These are phyloP conservation scores for Etheostoma nigrum DNA, from an alignment of 2,797 vertebrate species.

Conservation along the genomic window DNA sequence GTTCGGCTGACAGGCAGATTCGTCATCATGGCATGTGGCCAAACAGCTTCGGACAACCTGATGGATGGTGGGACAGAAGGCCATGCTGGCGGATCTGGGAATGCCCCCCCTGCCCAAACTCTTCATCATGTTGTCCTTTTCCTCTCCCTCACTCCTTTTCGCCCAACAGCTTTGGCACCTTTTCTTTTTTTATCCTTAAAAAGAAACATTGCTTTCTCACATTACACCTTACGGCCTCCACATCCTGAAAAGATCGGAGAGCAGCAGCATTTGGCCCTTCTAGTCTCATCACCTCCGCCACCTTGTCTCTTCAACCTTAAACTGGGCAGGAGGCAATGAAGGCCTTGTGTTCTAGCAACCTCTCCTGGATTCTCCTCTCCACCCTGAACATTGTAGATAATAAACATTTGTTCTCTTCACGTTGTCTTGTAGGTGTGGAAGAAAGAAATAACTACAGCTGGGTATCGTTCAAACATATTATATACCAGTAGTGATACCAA, in stretches of 20 bases:
- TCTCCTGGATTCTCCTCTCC: slow-evolving; percentile 2
- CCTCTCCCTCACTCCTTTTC: background rate
- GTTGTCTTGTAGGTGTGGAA: background rate
- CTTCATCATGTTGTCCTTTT: background rate
- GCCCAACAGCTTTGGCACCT: background rate
- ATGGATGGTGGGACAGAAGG: slow-evolving; percentile 78
- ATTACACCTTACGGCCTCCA: no score
- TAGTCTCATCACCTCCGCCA: slow-evolving; percentile 3
- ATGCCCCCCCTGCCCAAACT: background rate
- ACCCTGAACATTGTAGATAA: background rate
- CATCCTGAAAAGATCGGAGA: background rate
- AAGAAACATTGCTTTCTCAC: background rate
- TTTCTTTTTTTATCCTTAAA: background rate
- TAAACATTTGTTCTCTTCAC: background rate
- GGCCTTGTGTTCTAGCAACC: background rate
- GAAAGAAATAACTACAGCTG: background rate
- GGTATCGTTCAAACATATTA: no score
- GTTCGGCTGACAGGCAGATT: slow-evolving; percentile 77
- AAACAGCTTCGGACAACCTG: slow-evolving; percentile 64
- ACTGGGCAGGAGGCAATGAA: background rate
- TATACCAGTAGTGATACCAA: no score
- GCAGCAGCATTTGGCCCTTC: background rate
- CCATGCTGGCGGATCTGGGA: slow-evolving; percentile 30
- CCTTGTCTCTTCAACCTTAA: slow-evolving; percentile 3
- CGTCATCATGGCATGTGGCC: slow-evolving; percentile 73